Evolutionary conservation across 2,797 vertebrate genomes (phyloP).

Genomic region (Mycteria americana): DNA sequence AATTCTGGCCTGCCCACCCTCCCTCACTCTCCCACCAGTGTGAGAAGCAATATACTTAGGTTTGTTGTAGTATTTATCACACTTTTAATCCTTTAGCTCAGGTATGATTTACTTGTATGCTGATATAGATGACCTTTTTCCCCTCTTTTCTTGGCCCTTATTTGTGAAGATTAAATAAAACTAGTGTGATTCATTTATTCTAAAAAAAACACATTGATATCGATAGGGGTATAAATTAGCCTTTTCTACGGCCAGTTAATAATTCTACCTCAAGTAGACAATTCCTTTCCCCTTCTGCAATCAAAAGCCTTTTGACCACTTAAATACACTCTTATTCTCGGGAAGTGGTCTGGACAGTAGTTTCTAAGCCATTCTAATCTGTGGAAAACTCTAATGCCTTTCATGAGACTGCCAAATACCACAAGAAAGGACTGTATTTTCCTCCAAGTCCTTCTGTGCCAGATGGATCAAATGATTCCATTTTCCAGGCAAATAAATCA

Average conservation of each 20-base stretch:
- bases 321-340: slow-evolving; percentile 31
- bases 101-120: background rate
- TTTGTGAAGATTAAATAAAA: background rate
- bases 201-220: rapidly evolving
- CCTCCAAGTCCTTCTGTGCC: slow-evolving; percentile 38
- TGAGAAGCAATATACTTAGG: background rate
- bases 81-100: background rate
- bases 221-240: background rate
- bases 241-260: background rate
- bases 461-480: slow-evolving; percentile 62
- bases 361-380: slow-evolving; percentile 57
- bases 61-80: background rate
- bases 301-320: slow-evolving; percentile 38
- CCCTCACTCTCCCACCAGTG: background rate
- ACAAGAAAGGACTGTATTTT: slow-evolving; percentile 60
- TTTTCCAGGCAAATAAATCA: slow-evolving; percentile 63
- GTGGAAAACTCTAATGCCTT: slow-evolving; percentile 57
- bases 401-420: slow-evolving; percentile 61
- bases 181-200: background rate
- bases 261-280: slow-evolving; percentile 7
- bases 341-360: slow-evolving; percentile 63
- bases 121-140: background rate
- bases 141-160: background rate
- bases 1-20: background rate
- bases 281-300: slow-evolving; percentile 31